Percentiles rank a stretch among this genome's conserved stretches.
These are phyloP conservation scores for Oreochromis aureus DNA, from an alignment of 2,113 vertebrate species.

Conservation along the genomic window DNA sequence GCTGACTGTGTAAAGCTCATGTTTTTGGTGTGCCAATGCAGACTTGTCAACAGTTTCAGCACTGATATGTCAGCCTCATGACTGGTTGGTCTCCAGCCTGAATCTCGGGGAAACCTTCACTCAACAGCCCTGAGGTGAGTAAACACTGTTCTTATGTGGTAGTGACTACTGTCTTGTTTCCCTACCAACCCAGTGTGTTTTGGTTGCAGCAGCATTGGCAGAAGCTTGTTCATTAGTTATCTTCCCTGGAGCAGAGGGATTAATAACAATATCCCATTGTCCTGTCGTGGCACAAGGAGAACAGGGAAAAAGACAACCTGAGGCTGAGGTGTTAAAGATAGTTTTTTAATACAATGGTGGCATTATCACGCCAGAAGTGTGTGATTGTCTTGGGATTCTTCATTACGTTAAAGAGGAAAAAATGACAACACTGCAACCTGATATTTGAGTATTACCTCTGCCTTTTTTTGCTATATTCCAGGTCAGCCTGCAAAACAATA, in stretches of 20 bases:
- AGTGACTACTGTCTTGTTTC: conserved; percentile 50
- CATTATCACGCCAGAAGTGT: conserved; percentile 16
- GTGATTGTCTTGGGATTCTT: conserved; percentile 13
- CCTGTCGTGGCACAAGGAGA: neutral
- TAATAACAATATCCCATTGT: conserved; percentile 44
- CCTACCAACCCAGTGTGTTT: conserved; percentile 38
- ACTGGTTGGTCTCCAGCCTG: neutral
- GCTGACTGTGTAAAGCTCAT: neutral
- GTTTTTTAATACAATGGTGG: conserved; percentile 2
- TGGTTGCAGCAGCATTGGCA: neutral
- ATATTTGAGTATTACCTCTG: neutral
- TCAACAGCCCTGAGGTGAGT: conserved; percentile 21
- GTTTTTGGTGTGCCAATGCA: neutral
- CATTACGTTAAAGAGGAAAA: neutral
- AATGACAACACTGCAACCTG: neutral
- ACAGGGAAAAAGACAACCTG: neutral
- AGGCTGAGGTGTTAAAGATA: conserved; percentile 15
- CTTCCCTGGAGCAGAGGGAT: neutral
- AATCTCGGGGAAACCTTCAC: conserved; percentile 19
- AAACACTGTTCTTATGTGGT: conserved; percentile 22
- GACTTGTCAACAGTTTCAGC: neutral
- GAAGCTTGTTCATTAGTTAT: neutral
- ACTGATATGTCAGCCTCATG: neutral
- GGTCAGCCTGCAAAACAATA: conserved; percentile 1
- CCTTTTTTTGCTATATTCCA: neutral